Evolutionary conservation across 1,140 invertebrate genomes (phyloP).

Genomic region (Venustaconcha ellipsiformis): DNA sequence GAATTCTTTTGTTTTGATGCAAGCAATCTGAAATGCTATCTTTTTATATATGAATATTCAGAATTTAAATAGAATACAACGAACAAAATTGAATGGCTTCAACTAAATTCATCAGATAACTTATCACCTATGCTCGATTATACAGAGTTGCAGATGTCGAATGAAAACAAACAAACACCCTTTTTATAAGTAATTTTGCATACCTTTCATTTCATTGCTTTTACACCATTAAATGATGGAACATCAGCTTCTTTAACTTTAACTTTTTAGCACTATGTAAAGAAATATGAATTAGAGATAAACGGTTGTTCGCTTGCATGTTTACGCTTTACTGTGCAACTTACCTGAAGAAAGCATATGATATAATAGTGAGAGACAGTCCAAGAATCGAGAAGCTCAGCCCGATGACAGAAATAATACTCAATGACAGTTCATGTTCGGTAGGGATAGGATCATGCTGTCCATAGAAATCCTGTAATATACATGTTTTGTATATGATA

Average conservation of each 20-base stretch:
- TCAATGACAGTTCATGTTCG: conserved; percentile 52
- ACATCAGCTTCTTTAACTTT: background rate
- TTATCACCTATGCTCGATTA: too few species aligned
- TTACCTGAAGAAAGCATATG: conserved; percentile 63
- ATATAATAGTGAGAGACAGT: conserved; percentile 57
- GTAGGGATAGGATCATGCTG: conserved; percentile 38
- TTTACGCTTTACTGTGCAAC: conserved; percentile 3
- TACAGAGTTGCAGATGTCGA: too few species aligned
- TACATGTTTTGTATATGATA: background rate
- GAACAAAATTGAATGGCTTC: too few species aligned
- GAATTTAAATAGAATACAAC: too few species aligned
- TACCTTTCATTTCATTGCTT: background rate
- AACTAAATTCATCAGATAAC: too few species aligned
- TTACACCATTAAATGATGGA: background rate
- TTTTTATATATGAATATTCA: too few species aligned
- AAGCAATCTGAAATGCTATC: too few species aligned
- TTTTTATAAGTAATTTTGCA: too few species aligned
- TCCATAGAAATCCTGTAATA: conserved; percentile 58
- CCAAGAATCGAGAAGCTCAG: conserved; percentile 62
- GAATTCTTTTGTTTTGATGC: too few species aligned
- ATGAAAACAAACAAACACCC: too few species aligned
- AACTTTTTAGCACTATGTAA: background rate
- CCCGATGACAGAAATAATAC: conserved; percentile 59
- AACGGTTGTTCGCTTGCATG: background rate
- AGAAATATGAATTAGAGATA: background rate